Evolutionary conservation across 2,113 vertebrate species (phyloP).

Genomic region (Triplophysa rosa): DNA sequence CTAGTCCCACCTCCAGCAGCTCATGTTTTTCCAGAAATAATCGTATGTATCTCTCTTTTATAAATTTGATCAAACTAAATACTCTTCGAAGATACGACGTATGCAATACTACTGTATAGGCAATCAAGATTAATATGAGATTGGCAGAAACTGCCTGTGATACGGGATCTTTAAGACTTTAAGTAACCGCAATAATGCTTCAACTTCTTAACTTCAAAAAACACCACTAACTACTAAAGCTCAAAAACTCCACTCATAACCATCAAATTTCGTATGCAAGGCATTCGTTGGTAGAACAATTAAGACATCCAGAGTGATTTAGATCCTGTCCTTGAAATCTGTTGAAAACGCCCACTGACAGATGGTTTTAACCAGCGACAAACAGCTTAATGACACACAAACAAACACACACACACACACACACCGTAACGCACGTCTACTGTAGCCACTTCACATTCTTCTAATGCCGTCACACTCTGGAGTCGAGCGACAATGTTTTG

Average conservation of each 20-base stretch:
- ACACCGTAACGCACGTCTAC: not conserved
- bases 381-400: constrained; percentile 43
- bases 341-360: constrained; percentile 33
- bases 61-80: too few species aligned
- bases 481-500: constrained; percentile 45
- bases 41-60: too few species aligned
- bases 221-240: not conserved
- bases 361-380: constrained; percentile 47
- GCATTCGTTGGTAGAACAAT: not conserved
- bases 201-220: not conserved
- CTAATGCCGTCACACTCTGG: not conserved
- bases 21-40: too few species aligned
- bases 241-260: not conserved
- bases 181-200: too few species aligned
- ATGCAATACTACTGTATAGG: too few species aligned
- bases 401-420: not conserved
- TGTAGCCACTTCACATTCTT: constrained; percentile 12
- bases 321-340: constrained; percentile 41
- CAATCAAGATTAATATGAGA: too few species aligned
- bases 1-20: too few species aligned
- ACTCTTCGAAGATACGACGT: too few species aligned
- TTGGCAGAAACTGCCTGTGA: too few species aligned
- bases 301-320: constrained; percentile 35
- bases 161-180: too few species aligned
- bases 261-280: constrained; percentile 4